Evolutionary conservation across 1,140 invertebrate genomes (phyloP).

Genomic region (Campoletis sonorensis): DNA sequence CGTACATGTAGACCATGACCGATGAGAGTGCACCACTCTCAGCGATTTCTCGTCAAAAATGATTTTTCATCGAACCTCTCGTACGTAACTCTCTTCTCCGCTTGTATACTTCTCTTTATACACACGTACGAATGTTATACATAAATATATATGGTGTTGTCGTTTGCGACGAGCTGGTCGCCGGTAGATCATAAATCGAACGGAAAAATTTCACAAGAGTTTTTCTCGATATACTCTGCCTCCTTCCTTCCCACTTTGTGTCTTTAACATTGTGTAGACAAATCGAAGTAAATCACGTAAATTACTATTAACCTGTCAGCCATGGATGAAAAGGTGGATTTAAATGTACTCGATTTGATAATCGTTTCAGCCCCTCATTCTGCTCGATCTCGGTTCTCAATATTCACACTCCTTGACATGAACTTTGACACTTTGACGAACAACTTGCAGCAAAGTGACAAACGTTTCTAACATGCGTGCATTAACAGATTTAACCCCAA

Average conservation of each 20-base stretch:
- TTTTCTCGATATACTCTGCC: not conserved
- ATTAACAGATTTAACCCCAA: too few relatives aligned
- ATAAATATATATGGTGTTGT: not conserved
- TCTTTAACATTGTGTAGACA: not conserved
- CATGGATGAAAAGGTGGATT: too few relatives aligned
- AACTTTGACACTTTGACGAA: too few relatives aligned
- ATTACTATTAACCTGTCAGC: too few relatives aligned
- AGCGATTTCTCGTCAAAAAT: constrained; percentile 27
- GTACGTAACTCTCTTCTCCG: not conserved
- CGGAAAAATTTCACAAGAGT: constrained; percentile 34
- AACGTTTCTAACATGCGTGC: too few relatives aligned
- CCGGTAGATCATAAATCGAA: constrained; percentile 31
- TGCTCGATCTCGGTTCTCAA: too few relatives aligned
- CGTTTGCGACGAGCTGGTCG: not conserved
- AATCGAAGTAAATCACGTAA: not conserved
- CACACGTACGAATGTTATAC: not conserved
- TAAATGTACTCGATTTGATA: too few relatives aligned
- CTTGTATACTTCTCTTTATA: not conserved
- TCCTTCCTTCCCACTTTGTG: not conserved
- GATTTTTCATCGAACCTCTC: not conserved
- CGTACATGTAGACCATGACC: constrained; percentile 20
- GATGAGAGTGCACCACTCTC: not conserved
- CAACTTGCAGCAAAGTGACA: too few relatives aligned
- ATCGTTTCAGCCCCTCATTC: too few relatives aligned
- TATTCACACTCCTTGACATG: too few relatives aligned